These are phyloP conservation scores for Neria commutata DNA, from an alignment of 2,888 invertebrate genomes.

Conservation along the genomic window DNA sequence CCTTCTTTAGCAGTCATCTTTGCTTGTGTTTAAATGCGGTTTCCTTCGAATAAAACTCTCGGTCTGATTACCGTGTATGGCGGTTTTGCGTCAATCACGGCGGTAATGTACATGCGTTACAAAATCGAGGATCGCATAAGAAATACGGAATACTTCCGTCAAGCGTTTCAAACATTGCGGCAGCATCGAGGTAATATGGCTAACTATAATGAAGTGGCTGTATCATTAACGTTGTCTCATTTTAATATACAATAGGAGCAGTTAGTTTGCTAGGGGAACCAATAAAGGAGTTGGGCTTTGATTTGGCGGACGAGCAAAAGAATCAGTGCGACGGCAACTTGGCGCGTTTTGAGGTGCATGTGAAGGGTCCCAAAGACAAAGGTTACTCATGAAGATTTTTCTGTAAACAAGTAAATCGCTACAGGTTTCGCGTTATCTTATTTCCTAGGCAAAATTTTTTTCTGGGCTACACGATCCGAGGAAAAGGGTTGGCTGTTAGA, in stretches of 20 bases:
- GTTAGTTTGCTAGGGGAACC: constrained; percentile 75
- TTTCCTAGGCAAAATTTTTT: constrained; percentile 60
- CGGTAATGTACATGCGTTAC: constrained; percentile 59
- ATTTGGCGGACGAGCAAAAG: constrained; percentile 65
- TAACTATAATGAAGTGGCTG: not conserved
- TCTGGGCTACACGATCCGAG: constrained; percentile 67
- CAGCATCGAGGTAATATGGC: constrained; percentile 53
- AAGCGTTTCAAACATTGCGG: constrained; percentile 68
- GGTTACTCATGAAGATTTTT: constrained; percentile 62
- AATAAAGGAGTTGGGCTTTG: constrained; percentile 69
- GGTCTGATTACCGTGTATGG: constrained; percentile 71
- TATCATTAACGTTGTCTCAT: not conserved
- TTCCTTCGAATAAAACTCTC: constrained; percentile 65
- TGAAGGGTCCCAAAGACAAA: constrained; percentile 71
- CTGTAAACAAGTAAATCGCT: not conserved
- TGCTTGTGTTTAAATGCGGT: no score
- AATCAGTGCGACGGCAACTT: constrained; percentile 64
- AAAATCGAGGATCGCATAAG: constrained; percentile 66
- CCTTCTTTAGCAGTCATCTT: no score
- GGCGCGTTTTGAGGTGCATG: constrained; percentile 70
- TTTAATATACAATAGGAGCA: constrained; percentile 65
- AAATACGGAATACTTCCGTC: constrained; percentile 68
- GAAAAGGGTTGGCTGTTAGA: constrained; percentile 67
- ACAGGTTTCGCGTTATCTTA: not conserved
- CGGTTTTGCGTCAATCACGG: constrained; percentile 63